phyloP scores from a whole-genome alignment of 2,797 vertebrate species.

The Myotis findleyi region DNA sequence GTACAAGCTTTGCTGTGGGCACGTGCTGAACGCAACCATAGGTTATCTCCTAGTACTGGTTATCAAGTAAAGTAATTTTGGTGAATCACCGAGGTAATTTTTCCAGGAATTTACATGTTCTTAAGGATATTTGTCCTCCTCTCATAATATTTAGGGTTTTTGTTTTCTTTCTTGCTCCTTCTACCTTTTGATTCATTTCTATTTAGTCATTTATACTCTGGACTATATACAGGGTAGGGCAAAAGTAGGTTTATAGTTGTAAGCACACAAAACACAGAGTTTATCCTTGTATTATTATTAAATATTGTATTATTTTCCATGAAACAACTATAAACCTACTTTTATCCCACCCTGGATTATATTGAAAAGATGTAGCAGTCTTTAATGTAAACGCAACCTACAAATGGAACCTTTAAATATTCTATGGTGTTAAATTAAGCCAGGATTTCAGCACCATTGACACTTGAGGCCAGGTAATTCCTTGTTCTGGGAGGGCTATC shows the following conservation, averaged over 20 bases:
- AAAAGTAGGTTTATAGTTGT: background rate
- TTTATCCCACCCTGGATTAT: background rate
- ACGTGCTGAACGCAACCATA: slow-evolving; percentile 46
- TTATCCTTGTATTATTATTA: background rate
- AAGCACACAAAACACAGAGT: background rate
- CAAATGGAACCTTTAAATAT: slow-evolving; percentile 28
- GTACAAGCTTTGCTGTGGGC: slow-evolving; percentile 28
- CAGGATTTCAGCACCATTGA: background rate
- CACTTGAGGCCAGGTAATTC: background rate
- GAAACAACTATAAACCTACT: background rate
- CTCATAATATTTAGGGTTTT: slow-evolving; percentile 43
- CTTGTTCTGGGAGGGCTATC: background rate
- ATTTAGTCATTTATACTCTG: slow-evolving; percentile 26
- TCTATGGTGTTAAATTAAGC: slow-evolving; percentile 44
- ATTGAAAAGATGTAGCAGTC: slow-evolving; percentile 21
- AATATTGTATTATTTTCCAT: background rate
- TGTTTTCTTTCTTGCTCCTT: background rate
- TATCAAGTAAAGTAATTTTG: slow-evolving; percentile 48
- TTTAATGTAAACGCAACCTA: slow-evolving; percentile 27
- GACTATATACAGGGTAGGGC: background rate
- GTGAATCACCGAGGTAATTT: slow-evolving; percentile 23
- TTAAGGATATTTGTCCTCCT: slow-evolving; percentile 1
- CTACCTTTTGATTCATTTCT: slow-evolving; percentile 42
- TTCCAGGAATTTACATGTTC: slow-evolving; percentile 25
- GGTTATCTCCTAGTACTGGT: slow-evolving; percentile 16